Percentiles rank a stretch among this genome's conserved stretches.
Conservation (phyloP, 2,797 vertebrate species). For the Hyperoplus lanceolatus region DNA sequence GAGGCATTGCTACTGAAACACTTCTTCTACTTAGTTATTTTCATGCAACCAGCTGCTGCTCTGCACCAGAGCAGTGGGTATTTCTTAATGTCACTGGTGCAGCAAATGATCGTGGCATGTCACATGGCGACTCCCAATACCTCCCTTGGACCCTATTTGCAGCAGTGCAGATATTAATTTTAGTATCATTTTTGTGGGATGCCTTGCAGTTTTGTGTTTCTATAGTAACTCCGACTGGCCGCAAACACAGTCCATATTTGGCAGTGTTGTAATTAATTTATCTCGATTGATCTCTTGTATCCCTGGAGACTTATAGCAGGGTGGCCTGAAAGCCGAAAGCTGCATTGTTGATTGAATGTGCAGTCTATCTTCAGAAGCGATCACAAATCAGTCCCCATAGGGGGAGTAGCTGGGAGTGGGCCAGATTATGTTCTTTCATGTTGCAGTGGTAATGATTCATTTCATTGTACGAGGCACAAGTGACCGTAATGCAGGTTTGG, state of each 20-base stretch:
- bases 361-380: conserved; percentile 77
- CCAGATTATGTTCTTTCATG: conserved; percentile 76
- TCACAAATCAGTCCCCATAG: conserved; percentile 77
- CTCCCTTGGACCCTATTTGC: conserved; percentile 42
- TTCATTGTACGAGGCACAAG: conserved; percentile 68
- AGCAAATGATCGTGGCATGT: conserved; percentile 52
- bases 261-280: conserved; percentile 81
- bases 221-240: conserved; percentile 59
- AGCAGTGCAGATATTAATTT: conserved; percentile 45
- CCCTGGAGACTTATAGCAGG: conserved; percentile 74
- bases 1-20: conserved; percentile 32
- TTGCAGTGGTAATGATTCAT: conserved; percentile 78
- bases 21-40: conserved; percentile 19
- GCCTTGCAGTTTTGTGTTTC: conserved; percentile 62
- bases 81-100: conserved; percentile 59
- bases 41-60: conserved; percentile 55
- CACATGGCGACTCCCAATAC: conserved; percentile 28
- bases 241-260: conserved; percentile 70
- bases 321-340: conserved; percentile 75
- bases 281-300: conserved; percentile 83
- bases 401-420: conserved; percentile 64
- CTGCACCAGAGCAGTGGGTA: conserved; percentile 50
- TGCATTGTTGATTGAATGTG: conserved; percentile 79
- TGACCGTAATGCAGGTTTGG: conserved; percentile 65
- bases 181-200: conserved; percentile 48